A percentile compares a stretch with the other conserved stretches of the same genome.
Conservation (phyloP, 2,113 vertebrate species). For the Monarcha castaneiventris region DNA sequence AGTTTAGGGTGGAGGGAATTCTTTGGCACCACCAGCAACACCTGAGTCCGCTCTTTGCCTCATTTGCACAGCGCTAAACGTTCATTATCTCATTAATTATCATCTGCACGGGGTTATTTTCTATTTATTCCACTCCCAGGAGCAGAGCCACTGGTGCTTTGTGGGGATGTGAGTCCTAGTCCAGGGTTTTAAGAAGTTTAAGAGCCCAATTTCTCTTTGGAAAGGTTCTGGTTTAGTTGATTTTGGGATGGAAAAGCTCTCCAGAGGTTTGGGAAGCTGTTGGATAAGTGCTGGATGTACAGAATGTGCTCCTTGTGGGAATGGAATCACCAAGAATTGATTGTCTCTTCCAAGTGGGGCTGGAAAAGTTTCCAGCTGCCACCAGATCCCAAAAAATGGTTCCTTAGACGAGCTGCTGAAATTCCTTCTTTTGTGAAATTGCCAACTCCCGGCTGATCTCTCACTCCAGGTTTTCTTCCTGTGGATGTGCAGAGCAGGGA, state of each 20-base stretch:
- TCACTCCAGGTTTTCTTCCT: background rate
- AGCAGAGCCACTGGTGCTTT: accelerated
- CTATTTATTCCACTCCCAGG: background rate
- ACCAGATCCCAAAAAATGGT: accelerated
- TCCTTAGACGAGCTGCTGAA: background rate
- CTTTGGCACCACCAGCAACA: background rate
- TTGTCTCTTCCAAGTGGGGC: background rate
- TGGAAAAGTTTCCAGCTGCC: background rate
- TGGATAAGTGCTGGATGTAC: accelerated
- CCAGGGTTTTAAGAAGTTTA: accelerated
- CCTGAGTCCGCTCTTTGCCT: background rate
- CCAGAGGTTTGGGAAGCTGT: background rate
- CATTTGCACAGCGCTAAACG: background rate
- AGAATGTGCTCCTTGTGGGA: accelerated
- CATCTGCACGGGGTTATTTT: background rate
- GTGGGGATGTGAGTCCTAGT: accelerated
- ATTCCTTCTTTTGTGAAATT: background rate
- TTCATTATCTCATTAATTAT: background rate
- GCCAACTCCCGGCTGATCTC: accelerated
- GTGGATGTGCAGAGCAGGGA: background rate
- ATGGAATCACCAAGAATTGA: accelerated
- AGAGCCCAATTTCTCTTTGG: accelerated
- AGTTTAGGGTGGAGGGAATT: background rate
- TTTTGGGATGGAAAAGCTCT: accelerated
- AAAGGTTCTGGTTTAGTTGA: accelerated